These are phyloP conservation scores for Rhodinocichla rosea DNA, from an alignment of 2,113 vertebrate genomes.

Conservation along the genomic window DNA sequence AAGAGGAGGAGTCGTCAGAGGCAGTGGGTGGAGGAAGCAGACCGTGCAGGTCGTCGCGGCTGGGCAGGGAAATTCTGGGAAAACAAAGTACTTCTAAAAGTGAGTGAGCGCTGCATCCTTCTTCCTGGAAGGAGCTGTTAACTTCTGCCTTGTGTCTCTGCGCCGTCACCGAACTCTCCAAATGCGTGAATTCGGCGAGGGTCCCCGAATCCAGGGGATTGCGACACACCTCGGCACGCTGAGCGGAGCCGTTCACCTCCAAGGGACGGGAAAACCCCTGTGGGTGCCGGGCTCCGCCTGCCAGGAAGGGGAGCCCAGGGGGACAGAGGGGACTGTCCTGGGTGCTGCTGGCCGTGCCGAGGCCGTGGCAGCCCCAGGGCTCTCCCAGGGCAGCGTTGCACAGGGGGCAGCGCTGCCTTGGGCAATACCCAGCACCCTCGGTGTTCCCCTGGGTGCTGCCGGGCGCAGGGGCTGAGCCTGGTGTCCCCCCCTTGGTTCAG, in stretches of 20 bases:
- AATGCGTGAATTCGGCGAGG: accelerated
- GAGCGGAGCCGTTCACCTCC: accelerated
- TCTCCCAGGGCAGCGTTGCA: not conserved
- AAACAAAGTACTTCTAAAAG: not conserved
- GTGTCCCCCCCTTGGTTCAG: not conserved
- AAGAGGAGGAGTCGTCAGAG: not conserved
- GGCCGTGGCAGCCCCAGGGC: not conserved
- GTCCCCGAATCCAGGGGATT: not conserved
- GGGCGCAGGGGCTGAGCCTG: not conserved
- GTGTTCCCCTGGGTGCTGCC: not conserved
- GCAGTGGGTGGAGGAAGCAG: not conserved
- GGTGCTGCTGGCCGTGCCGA: accelerated
- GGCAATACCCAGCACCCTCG: not conserved
- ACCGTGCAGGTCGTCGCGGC: accelerated
- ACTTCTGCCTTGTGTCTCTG: not conserved
- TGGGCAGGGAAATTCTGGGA: not conserved
- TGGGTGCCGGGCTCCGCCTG: accelerated
- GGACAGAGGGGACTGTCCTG: accelerated
- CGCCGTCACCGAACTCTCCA: accelerated
- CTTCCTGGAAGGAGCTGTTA: not conserved
- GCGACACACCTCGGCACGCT: not conserved
- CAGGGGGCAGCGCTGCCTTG: not conserved
- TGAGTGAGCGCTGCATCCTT: not conserved
- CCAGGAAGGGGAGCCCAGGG: not conserved
- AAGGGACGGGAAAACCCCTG: accelerated